Conservation (phyloP, 2,888 invertebrate genomes). For the Eubasilissa splendida region DNA sequence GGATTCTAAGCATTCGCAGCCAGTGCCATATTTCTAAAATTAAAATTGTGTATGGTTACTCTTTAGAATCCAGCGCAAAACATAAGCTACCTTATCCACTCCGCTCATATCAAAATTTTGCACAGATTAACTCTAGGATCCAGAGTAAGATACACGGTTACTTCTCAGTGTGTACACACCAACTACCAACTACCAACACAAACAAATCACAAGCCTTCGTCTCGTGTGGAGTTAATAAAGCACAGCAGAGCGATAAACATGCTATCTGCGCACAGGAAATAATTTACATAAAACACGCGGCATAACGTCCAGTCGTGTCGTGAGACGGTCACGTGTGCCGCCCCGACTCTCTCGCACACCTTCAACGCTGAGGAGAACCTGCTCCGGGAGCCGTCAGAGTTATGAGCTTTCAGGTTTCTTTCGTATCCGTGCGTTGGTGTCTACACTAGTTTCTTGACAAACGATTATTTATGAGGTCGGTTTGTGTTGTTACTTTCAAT, state of each 20-base stretch:
- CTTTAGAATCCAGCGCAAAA: too few relatives aligned
- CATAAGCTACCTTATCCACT: too few relatives aligned
- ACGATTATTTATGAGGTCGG: background rate
- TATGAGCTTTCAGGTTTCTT: constrained; percentile 42
- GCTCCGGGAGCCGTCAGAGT: constrained; percentile 13
- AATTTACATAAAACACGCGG: constrained; percentile 22
- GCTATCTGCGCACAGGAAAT: constrained; percentile 23
- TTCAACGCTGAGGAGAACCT: constrained; percentile 18
- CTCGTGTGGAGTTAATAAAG: constrained; percentile 1
- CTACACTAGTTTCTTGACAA: constrained; percentile 20
- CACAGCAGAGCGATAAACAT: constrained; percentile 12
- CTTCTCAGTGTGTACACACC: too few relatives aligned
- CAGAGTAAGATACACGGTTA: too few relatives aligned
- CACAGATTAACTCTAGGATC: too few relatives aligned
- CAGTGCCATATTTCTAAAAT: too few relatives aligned
- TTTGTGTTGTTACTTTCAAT: background rate
- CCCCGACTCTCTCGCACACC: constrained; percentile 13
- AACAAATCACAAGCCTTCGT: background rate
- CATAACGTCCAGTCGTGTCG: constrained; percentile 15
- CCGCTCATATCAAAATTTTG: too few relatives aligned
- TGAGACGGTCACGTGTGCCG: background rate
- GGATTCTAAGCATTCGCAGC: too few relatives aligned
- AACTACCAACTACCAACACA: too few relatives aligned
- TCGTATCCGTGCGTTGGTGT: constrained; percentile 40
- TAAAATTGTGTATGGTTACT: too few relatives aligned